Evolutionary conservation across 2,797 vertebrate genomes (phyloP), one percentile per base, ranked within the genome.

Genomic region (Oreochromis grahami): DNA sequence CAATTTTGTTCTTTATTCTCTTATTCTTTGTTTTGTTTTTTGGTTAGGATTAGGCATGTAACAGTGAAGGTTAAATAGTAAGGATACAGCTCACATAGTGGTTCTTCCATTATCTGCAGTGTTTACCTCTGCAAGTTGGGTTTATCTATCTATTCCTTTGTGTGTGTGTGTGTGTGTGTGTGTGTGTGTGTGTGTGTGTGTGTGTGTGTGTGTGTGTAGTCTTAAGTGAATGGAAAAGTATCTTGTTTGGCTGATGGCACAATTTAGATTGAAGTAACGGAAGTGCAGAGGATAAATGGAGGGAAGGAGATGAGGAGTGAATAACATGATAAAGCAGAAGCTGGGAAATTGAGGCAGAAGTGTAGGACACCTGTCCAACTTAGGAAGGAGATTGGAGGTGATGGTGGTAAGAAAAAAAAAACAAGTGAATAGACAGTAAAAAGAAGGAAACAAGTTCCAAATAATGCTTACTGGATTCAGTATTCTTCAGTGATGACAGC

Each of bases 351-450:
- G 55, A 82, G 45, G 76, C 78, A 45, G 72, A 60, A 81, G 72
- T 87, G 85, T 74, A 81, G 48, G 87, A 88, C 85, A 82, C 74
- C 81, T 87, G 84, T 89, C 81, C 58, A 51, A 55, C 77, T 21
- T 86, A 81, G 83, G 90, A 90, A 86, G 78, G 77, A 77, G 70
- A 87, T 63, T 56, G 77, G 41, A 53, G 52, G 60, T 19, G 51
- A 56, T n/a, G 45, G 26, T 79, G 81, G 80, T 68, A 58, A 78
- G 79, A 53, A 48, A 78, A 82, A 82, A 82, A 77, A 17, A 5
- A 63, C 36, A 78, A 45, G 52, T 85, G 68, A 89, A 78, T 80
- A 81, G 63, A 78, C 51, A 83, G 70, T 38, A 79, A 56, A 53
- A 74, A 72, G 26, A 80, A 24, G 65, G 3, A 76, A 79, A 84